A percentile compares a stretch with the other conserved stretches of the same genome.
These are phyloP conservation scores for Euplagia quadripunctaria DNA, from an alignment of 2,888 invertebrate species.

Conservation along the genomic window DNA sequence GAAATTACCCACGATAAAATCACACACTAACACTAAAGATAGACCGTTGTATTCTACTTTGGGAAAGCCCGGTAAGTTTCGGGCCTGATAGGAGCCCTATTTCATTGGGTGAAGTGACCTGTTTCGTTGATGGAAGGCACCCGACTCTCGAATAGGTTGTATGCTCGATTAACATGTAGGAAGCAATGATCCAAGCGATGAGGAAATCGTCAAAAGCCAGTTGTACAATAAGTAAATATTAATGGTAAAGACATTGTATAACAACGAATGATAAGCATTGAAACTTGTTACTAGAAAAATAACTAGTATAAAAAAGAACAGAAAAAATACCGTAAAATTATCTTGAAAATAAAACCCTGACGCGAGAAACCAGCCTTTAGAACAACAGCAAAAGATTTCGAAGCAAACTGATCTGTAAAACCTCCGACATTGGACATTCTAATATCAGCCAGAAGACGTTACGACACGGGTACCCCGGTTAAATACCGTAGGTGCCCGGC, in stretches of 20 bases:
- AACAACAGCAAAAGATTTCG: conserved; percentile 38
- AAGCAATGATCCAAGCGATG: no score
- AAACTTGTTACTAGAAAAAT: background rate
- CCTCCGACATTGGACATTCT: conserved; percentile 60
- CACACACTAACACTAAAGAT: no score
- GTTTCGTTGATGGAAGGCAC: no score
- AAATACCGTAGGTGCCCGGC: conserved; percentile 57
- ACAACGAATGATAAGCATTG: background rate
- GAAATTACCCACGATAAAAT: no score
- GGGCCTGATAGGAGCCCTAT: no score
- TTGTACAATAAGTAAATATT: no score
- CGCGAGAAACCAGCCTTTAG: conserved; percentile 28
- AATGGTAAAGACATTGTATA: background rate
- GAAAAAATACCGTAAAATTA: background rate
- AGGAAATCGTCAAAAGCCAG: no score
- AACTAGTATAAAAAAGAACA: background rate
- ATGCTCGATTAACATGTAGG: no score
- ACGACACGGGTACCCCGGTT: conserved; percentile 59
- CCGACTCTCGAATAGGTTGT: no score
- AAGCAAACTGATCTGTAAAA: conserved; percentile 46
- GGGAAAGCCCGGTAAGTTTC: no score
- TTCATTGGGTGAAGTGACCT: no score
- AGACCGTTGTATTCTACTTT: no score
- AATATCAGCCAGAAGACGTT: conserved; percentile 61
- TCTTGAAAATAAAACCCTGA: background rate